Percentiles rank a stretch among this genome's conserved stretches.
These are phyloP conservation scores for Heliopora coerulea DNA, from an alignment of 92 coral and sea anemone species.

Conservation along the genomic window DNA sequence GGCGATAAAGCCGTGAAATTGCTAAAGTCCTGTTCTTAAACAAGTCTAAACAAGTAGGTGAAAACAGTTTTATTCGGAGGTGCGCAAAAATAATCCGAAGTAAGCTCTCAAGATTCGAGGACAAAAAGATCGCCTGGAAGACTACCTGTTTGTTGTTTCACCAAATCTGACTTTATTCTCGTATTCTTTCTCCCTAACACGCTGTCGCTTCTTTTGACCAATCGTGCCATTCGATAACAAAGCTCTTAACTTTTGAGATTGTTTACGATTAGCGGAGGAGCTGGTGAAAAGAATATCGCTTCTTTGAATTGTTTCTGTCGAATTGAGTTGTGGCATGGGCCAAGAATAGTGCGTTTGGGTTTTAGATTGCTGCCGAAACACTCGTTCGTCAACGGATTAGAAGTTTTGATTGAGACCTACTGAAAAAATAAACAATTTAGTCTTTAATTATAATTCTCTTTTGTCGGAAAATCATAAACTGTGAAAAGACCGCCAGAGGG, in stretches of 20 bases:
- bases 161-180: neutral
- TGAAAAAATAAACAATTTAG: constrained; percentile 24
- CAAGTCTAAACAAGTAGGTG: constrained; percentile 23
- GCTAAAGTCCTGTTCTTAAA: constrained; percentile 6
- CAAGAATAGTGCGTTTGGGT: neutral
- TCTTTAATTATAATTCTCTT: constrained; percentile 17
- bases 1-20: neutral
- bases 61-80: too few species aligned
- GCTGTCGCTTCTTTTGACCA: neutral
- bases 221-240: neutral
- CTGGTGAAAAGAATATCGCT: neutral
- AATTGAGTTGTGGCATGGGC: too few species aligned
- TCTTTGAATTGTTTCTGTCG: too few species aligned
- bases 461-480: constrained; percentile 38
- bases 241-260: neutral
- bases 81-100: neutral
- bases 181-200: neutral
- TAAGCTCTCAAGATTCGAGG: too few species aligned
- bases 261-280: neutral
- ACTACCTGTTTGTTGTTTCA: neutral
- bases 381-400: neutral
- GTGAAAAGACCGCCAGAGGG: constrained; percentile 16
- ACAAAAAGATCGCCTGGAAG: too few species aligned
- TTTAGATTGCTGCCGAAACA: neutral
- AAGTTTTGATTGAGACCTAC: neutral